Base-by-base conservation (phyloP, 2,797 vertebrate genomes). In the Prunella strophiata region DNA sequence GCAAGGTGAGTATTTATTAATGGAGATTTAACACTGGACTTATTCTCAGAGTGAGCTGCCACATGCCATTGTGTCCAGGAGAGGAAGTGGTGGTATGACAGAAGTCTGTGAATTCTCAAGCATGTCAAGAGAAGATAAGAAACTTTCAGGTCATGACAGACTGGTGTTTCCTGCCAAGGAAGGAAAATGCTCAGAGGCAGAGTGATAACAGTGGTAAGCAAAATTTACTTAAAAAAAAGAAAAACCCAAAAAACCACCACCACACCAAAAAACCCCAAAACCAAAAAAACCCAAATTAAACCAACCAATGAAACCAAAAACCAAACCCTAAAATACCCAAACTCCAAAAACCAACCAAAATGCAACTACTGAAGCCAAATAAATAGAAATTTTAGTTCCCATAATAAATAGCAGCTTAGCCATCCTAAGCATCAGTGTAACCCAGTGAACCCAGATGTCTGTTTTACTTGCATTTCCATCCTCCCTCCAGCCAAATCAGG, bases 71-170 rank as follows among this genome's bases (percentile, higher is more conserved):
- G 4, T 30, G 42, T 55, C 34, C 71, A 73, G 63, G 21, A 66
- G 63, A 67, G 42, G 43, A 88, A 45, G 42, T 34, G 62, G 62
- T 45, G 50, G 6, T 26, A 7, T 42, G 79, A 72, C 43, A 93
- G 54, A 90, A 88, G 52, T 26, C 63, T 55, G 30, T 51, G 51
- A 87, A 76, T 71, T 78, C 48, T 71, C 45, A 79, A 73, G 47
- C 38, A 67, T 10, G 29, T 72, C 55, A 91, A 84, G 48, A 88
- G 36, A 77, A 67, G 47, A 43, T 16, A 83, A 89, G 58, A 55
- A 90, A 73, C 51, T 67, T 87, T 40, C 63, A 72, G 55, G 59
- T 73, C 36, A 71, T 17, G 59, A 72, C n/a, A 85, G 42, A 66
- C 10, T 59, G 45, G 61, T 59, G 52, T 36, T 91, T 82, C 52